phyloP scores from a whole-genome alignment of 2,797 vertebrate genomes.

The Parauchenoglanis ngamensis region DNA sequence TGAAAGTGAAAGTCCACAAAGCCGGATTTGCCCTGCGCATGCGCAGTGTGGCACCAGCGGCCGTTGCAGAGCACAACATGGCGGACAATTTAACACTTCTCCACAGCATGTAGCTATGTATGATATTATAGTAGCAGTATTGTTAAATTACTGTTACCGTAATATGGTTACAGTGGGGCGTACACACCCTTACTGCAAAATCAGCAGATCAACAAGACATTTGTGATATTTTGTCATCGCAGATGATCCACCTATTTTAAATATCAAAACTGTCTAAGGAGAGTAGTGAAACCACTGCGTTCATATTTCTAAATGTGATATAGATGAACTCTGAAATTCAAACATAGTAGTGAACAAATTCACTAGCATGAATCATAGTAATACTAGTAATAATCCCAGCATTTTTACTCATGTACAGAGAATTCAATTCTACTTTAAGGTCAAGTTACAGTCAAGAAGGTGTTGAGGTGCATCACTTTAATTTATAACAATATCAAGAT shows the following conservation, averaged over 20 bases:
- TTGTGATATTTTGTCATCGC: background rate
- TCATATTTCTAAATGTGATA: background rate
- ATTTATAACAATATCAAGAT: background rate
- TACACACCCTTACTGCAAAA: background rate
- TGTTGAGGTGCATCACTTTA: background rate
- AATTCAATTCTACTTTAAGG: background rate
- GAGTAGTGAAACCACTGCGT: background rate
- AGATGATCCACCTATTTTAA: background rate
- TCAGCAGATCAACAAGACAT: background rate
- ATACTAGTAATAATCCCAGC: background rate
- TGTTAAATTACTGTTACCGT: background rate
- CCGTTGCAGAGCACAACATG: background rate
- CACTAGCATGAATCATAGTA: background rate
- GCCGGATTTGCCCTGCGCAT: background rate
- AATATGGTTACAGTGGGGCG: background rate
- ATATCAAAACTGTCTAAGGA: background rate
- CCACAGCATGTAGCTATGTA: too few relatives aligned
- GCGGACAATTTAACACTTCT: background rate
- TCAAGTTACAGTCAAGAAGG: background rate
- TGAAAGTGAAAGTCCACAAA: background rate
- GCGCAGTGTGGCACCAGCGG: background rate
- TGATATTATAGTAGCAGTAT: background rate
- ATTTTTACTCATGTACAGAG: background rate
- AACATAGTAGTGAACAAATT: background rate
- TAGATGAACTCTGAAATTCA: too few relatives aligned